Evolutionary conservation across 2,113 vertebrate species (phyloP).

Genomic region (Mohoua ochrocephala): DNA sequence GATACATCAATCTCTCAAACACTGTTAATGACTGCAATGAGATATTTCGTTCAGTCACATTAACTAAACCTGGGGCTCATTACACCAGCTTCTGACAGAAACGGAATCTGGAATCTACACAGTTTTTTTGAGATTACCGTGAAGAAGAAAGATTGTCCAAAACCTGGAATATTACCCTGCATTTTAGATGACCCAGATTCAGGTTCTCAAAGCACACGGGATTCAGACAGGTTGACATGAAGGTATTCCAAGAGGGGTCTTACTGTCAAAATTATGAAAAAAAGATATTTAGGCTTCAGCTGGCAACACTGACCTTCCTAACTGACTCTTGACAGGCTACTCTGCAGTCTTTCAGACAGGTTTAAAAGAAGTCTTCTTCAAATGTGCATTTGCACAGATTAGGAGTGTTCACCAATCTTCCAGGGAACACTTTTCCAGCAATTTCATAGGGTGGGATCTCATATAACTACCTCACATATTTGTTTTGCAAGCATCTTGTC

Average conservation of each 20-base stretch:
- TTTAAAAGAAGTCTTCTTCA: neutral
- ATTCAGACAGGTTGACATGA: neutral
- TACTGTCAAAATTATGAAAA: neutral
- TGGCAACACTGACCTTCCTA: neutral
- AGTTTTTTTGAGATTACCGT: neutral
- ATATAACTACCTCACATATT: neutral
- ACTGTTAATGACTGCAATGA: neutral
- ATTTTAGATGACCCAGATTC: neutral
- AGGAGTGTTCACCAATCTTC: neutral
- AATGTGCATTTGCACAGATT: neutral
- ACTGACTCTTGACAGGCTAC: neutral
- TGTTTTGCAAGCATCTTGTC: neutral
- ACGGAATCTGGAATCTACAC: fast-evolving
- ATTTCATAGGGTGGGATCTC: neutral
- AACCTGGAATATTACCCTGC: neutral
- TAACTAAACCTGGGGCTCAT: neutral
- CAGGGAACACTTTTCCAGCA: neutral
- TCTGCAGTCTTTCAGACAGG: neutral
- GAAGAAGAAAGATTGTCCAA: neutral
- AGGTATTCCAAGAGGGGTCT: fast-evolving
- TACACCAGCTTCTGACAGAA: neutral
- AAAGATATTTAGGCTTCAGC: neutral
- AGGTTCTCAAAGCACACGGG: neutral
- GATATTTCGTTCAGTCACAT: neutral
- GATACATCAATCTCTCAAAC: neutral